Base-by-base conservation (phyloP, 2,888 invertebrate genomes). In the Iphiclides podalirius region DNA sequence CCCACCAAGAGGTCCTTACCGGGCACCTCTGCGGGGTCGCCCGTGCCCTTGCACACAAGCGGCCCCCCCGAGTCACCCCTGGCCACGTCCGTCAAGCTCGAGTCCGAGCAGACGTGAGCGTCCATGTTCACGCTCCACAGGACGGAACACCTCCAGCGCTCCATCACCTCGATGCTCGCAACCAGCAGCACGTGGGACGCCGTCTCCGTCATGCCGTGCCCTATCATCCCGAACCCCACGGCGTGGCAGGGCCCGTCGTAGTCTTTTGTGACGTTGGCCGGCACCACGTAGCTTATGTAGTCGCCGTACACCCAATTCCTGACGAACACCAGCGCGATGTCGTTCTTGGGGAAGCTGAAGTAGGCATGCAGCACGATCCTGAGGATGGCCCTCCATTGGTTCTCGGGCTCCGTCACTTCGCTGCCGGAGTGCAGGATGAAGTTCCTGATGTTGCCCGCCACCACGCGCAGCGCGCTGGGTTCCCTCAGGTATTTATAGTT, bases 31-130 rank as follows among this genome's bases (percentile, higher is more conserved):
- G 33, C 57, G 0, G 70, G 62, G 17, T 78, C 75, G 0, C 38
- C 26, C 0, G 74, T 73, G 1, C 48, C 60, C 1, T 52, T 59
- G 45, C 85, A 84, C 1, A 65, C 60, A 16, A 85, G 50, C 0
- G 84, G 85, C 0, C 84, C 79, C 0, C 83, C 85, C 0, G 84
- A 84, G 50, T 84, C 85, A 0, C 83, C 84, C 2, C 54, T 58
- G 0, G 71, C 61, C 0, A 76, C 74, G 37, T 78, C 79, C 0
- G 66, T 53, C 0, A 70, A 9, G 0, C 55, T 52, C 0, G 74
- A 70, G 47, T 66, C 63, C 0, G 78, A 63, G 54, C 80, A 79
- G 12, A 79, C 59, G 14, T 60, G 75, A 0, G 47, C 41, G 37
- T 66, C 62, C 80, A 80, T 75, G 17, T 78, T 59, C 67, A 79